Evolutionary conservation across 2,113 vertebrate species (phyloP).

Genomic region (Sclerurus mexicanus): DNA sequence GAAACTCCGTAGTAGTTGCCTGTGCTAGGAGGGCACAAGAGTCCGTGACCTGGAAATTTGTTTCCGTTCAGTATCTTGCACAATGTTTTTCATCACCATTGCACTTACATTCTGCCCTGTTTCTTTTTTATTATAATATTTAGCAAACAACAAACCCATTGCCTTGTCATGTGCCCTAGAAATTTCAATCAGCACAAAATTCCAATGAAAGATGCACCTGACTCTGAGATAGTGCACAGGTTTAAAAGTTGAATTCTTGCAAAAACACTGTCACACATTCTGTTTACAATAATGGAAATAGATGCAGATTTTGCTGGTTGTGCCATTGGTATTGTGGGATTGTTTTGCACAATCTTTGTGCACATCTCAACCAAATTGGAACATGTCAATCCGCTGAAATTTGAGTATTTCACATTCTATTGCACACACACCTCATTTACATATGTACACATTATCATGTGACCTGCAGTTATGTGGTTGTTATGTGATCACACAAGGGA

Average conservation of each 20-base stretch:
- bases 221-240: not conserved
- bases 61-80: not conserved
- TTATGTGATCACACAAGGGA: not conserved
- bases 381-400: not conserved
- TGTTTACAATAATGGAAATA: not conserved
- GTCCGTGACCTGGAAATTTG: not conserved
- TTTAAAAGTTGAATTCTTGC: not conserved
- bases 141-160: not conserved
- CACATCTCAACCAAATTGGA: not conserved
- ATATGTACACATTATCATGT: not conserved
- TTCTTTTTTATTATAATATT: not conserved
- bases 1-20: not conserved
- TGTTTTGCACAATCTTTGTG: not conserved
- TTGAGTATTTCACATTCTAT: not conserved
- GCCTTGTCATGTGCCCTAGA: not conserved
- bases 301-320: not conserved
- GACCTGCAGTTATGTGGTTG: not conserved
- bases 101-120: not conserved
- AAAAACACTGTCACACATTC: not conserved
- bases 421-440: not conserved
- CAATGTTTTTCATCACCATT: not conserved
- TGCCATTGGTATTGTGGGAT: not conserved
- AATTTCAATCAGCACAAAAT: not conserved
- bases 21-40: not conserved
- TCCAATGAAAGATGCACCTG: not conserved